These are phyloP conservation scores for Lerema accius DNA, from an alignment of 1,140 invertebrate species.

Conservation along the genomic window DNA sequence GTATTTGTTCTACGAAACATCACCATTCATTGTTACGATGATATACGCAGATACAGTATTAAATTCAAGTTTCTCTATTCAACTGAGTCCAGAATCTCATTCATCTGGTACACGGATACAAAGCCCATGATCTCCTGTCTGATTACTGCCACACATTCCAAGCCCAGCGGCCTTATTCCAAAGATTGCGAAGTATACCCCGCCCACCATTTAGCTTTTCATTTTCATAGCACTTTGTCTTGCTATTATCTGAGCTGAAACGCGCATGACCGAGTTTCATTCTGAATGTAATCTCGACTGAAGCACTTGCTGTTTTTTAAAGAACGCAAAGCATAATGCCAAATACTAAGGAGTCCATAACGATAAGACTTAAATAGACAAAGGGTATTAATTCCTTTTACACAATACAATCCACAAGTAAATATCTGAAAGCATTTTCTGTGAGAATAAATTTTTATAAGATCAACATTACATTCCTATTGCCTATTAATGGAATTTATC, in stretches of 20 bases:
- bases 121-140: constrained; percentile 3
- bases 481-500: background rate
- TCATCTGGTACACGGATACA: background rate
- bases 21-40: too few species aligned
- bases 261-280: constrained; percentile 24
- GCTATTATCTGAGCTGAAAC: constrained; percentile 19
- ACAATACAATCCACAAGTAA: too few species aligned
- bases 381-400: too few species aligned
- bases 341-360: background rate
- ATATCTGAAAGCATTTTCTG: too few species aligned
- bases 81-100: background rate
- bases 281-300: constrained; percentile 28
- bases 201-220: constrained; percentile 26
- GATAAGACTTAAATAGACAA: background rate
- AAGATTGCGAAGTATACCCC: constrained; percentile 10
- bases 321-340: constrained; percentile 4
- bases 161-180: constrained; percentile 16
- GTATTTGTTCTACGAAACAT: too few species aligned
- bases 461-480: too few species aligned
- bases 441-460: too few species aligned
- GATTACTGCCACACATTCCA: constrained; percentile 17
- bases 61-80: too few species aligned
- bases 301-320: constrained; percentile 13
- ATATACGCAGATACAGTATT: too few species aligned
- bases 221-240: constrained; percentile 32